These are phyloP conservation scores for Seladonia tumulorum DNA, from an alignment of 2,888 invertebrate species.

Conservation along the genomic window DNA sequence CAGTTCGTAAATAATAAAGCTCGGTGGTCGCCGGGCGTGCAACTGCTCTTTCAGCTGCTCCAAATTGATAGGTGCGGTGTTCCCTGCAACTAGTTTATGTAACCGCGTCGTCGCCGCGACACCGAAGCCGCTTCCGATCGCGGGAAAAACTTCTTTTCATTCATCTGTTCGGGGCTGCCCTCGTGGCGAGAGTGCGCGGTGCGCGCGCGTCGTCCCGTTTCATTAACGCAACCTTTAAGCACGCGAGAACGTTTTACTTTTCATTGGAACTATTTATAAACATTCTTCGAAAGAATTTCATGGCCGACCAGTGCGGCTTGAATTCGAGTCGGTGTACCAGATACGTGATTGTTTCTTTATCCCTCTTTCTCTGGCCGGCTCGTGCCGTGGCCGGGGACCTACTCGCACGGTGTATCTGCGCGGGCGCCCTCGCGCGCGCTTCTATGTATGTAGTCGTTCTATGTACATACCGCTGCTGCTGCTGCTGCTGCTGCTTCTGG, in stretches of 20 bases:
- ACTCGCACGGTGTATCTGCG: not conserved
- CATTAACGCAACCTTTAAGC: slow-evolving; percentile 42
- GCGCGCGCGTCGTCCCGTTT: slow-evolving; percentile 25
- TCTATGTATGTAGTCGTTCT: not conserved
- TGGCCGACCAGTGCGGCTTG: slow-evolving; percentile 51
- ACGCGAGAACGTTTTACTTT: slow-evolving; percentile 39
- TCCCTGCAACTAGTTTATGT: slow-evolving; percentile 41
- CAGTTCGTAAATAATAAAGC: not conserved
- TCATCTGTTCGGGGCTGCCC: slow-evolving; percentile 8
- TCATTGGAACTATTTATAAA: slow-evolving; percentile 47
- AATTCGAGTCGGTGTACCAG: slow-evolving; percentile 53
- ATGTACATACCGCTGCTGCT: not conserved
- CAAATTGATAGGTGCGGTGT: slow-evolving; percentile 26
- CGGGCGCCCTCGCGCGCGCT: too few species aligned
- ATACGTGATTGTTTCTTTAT: slow-evolving; percentile 43
- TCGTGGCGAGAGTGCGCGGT: not conserved
- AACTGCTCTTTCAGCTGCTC: not conserved
- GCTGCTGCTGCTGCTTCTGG: not conserved
- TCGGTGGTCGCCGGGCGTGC: not conserved
- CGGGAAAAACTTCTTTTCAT: slow-evolving; percentile 9
- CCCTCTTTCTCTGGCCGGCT: slow-evolving; percentile 31
- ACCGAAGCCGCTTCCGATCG: not conserved
- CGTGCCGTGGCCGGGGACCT: not conserved
- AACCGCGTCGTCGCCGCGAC: slow-evolving; percentile 28
- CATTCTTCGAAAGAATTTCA: slow-evolving; percentile 57